Evolutionary conservation across 1,140 invertebrate genomes (phyloP).

Genomic region (Bathynomus jamesi): DNA sequence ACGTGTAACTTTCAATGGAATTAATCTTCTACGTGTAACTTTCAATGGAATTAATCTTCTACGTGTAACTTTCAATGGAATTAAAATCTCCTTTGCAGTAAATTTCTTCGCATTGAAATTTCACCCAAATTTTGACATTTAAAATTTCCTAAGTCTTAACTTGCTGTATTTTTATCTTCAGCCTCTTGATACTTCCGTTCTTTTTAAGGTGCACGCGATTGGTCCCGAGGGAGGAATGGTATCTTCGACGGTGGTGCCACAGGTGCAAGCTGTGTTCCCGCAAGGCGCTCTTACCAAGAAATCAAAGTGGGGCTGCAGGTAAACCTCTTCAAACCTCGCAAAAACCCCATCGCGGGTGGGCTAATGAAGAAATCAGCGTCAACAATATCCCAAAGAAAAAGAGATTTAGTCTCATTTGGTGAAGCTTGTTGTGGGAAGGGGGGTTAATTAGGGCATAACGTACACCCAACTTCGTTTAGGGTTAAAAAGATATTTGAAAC

Average conservation of each 20-base stretch:
- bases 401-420: constrained; percentile 74
- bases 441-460: too few species aligned
- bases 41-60: too few species aligned
- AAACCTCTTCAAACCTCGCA: constrained; percentile 72
- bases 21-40: too few species aligned
- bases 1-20: too few species aligned
- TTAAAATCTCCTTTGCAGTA: too few species aligned
- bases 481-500: too few species aligned
- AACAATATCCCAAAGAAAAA: constrained; percentile 80
- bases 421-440: constrained; percentile 44
- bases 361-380: constrained; percentile 71
- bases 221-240: constrained; percentile 98
- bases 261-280: constrained; percentile 99
- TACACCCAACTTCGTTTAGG: too few species aligned
- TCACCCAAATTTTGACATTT: too few species aligned
- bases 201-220: constrained; percentile 68
- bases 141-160: too few species aligned
- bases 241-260: constrained; percentile 92
- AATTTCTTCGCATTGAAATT: too few species aligned
- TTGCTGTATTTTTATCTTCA: not conserved
- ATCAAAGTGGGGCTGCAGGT: constrained; percentile 99
- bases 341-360: constrained; percentile 51
- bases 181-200: not conserved
- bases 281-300: constrained; percentile 98
- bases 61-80: too few species aligned